Conservation (phyloP, 2,888 invertebrate genomes). For the Drosophila setosimentum region DNA sequence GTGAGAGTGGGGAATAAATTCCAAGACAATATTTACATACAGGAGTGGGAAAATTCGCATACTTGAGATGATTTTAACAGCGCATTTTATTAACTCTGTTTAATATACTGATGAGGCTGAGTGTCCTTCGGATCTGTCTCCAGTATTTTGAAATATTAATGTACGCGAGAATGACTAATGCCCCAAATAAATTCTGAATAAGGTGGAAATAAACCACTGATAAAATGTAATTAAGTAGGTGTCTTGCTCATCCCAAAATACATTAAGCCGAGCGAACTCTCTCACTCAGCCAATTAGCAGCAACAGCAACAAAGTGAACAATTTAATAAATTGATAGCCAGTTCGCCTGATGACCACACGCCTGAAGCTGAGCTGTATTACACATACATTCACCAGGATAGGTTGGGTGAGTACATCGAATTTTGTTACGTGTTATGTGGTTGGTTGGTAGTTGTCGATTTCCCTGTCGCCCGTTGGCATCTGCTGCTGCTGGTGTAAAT, state of each 20-base stretch:
- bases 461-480: slow-evolving; percentile 10
- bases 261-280: slow-evolving; percentile 2
- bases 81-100: slow-evolving; percentile 55
- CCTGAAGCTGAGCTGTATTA: slow-evolving; percentile 10
- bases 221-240: background rate
- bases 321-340: slow-evolving; percentile 30
- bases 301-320: slow-evolving; percentile 21
- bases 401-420: no score
- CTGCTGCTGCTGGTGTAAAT: slow-evolving; percentile 34
- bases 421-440: slow-evolving; percentile 8
- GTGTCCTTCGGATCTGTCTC: no score
- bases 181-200: background rate
- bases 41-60: slow-evolving; percentile 18
- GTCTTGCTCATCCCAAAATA: background rate
- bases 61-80: slow-evolving; percentile 42
- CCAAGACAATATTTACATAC: slow-evolving; percentile 5
- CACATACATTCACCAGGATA: slow-evolving; percentile 10
- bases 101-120: slow-evolving; percentile 43
- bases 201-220: slow-evolving; percentile 3
- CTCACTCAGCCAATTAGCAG: slow-evolving; percentile 37
- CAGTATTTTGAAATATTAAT: slow-evolving; percentile 32
- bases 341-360: background rate
- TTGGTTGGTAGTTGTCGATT: slow-evolving; percentile 3
- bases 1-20: slow-evolving; percentile 13
- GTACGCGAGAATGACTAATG: background rate